Percentiles rank a stretch among this genome's conserved stretches.
phyloP scores from a whole-genome alignment of 2,113 vertebrate species.

The Urocitellus parryii region DNA sequence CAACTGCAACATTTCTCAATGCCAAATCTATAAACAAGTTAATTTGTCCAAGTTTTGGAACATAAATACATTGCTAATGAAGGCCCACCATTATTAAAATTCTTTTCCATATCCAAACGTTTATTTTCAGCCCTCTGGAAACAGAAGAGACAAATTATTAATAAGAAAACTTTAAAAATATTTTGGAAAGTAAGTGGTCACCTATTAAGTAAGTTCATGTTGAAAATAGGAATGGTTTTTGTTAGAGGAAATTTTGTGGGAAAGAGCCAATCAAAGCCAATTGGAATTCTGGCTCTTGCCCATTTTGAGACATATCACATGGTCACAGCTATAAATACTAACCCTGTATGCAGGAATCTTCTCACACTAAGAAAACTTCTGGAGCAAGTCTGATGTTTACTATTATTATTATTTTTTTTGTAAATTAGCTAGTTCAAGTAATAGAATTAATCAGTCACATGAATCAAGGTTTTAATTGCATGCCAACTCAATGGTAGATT shows the following conservation, averaged over 20 bases:
- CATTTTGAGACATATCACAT: neutral
- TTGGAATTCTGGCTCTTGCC: neutral
- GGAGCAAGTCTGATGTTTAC: neutral
- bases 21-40: constrained; percentile 58
- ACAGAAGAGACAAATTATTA: neutral
- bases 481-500: neutral
- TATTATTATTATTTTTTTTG: neutral
- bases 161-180: neutral
- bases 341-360: neutral
- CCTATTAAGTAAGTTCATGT: neutral
- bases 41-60: constrained; percentile 46
- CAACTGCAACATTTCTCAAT: constrained; percentile 43
- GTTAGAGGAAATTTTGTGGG: neutral
- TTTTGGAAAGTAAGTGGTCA: constrained; percentile 6
- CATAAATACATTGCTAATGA: constrained; percentile 48
- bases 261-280: neutral
- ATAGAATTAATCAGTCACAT: neutral
- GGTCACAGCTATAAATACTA: neutral
- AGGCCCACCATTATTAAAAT: constrained; percentile 36
- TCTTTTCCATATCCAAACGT: neutral
- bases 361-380: neutral
- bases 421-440: neutral
- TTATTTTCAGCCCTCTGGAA: neutral
- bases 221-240: constrained; percentile 25
- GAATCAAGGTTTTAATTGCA: constrained; percentile 7